Conservation (phyloP, 1,140 invertebrate genomes). For the Meteorus sp. region DNA sequence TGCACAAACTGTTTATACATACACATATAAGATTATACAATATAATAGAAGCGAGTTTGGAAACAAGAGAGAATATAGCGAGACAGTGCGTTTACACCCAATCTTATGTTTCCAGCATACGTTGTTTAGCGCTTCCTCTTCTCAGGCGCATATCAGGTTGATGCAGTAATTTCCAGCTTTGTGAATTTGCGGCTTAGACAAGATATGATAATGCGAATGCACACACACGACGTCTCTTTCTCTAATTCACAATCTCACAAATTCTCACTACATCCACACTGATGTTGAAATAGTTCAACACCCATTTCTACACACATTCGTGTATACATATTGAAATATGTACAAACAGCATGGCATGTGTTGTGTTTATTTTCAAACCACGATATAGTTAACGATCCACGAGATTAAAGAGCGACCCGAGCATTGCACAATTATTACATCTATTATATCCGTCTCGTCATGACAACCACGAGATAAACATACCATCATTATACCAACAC, state of each 20-base stretch:
- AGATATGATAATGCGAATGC: slow-evolving; percentile 41
- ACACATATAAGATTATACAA: too few species aligned
- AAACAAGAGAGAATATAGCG: too few species aligned
- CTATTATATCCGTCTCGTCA: neutral
- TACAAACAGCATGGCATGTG: neutral
- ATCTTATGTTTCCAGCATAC: too few species aligned
- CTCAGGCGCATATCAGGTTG: slow-evolving; percentile 28
- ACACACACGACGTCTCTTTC: slow-evolving; percentile 3
- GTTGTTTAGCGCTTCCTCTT: too few species aligned
- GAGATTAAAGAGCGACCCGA: slow-evolving; percentile 5
- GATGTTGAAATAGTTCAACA: too few species aligned
- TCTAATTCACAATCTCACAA: too few species aligned
- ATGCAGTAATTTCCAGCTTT: slow-evolving; percentile 44
- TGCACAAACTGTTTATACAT: too few species aligned
- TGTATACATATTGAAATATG: neutral
- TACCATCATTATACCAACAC: neutral
- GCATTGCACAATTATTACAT: slow-evolving; percentile 5
- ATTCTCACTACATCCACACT: neutral
- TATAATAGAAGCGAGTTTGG: too few species aligned
- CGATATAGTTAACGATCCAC: slow-evolving; percentile 4
- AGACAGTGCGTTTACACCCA: too few species aligned
- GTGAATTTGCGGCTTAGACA: slow-evolving; percentile 40
- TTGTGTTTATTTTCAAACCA: slow-evolving; percentile 10
- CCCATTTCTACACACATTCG: neutral
- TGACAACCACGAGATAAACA: slow-evolving; percentile 3